Evolutionary conservation across 2,113 vertebrate species (phyloP).

Genomic region (Heptranchias perlo): DNA sequence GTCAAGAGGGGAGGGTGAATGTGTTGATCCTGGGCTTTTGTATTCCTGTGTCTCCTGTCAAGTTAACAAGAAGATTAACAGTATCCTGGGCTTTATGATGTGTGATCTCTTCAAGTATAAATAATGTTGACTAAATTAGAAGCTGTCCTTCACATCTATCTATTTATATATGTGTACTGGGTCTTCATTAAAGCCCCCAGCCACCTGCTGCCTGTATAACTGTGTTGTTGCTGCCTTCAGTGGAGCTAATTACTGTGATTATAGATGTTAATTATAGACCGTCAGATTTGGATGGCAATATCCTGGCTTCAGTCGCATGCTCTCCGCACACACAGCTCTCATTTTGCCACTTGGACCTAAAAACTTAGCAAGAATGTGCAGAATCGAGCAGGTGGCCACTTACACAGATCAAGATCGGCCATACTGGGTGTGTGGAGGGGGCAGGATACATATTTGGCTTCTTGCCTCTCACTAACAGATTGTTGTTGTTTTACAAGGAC

Average conservation of each 20-base stretch:
- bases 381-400: neutral
- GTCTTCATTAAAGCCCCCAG: neutral
- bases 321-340: neutral
- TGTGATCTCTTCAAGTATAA: neutral
- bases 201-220: conserved; percentile 7
- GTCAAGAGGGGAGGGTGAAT: neutral
- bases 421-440: neutral
- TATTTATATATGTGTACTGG: neutral
- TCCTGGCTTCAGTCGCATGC: neutral
- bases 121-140: conserved; percentile 21
- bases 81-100: neutral
- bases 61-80: conserved; percentile 15
- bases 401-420: neutral
- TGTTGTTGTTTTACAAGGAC: neutral
- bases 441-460: neutral
- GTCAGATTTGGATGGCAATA: neutral
- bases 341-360: neutral
- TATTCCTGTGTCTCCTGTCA: neutral
- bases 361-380: neutral
- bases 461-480: neutral
- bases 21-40: no score
- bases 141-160: neutral
- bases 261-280: conserved; percentile 6
- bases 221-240: conserved; percentile 5
- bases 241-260: conserved; percentile 8